These are phyloP conservation scores for Botrylloides violaceus DNA, from an alignment of 23 tunicate genomes.

Conservation along the genomic window DNA sequence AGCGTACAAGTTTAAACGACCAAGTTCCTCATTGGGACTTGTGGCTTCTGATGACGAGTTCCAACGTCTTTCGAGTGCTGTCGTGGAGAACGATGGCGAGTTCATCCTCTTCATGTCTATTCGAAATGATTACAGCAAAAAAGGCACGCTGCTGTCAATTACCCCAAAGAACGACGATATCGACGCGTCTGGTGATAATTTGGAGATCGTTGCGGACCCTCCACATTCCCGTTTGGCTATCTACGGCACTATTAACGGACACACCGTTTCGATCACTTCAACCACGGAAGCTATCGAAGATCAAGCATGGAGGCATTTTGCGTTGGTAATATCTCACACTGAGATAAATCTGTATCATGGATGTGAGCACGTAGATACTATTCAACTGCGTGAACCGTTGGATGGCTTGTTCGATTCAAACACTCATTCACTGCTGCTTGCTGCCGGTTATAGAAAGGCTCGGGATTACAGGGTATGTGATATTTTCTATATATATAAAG, in stretches of 20 bases:
- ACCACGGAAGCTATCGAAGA: not conserved
- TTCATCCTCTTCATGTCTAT: constrained; percentile 20
- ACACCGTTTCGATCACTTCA: not conserved
- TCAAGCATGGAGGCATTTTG: constrained; percentile 5
- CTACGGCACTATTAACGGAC: not conserved
- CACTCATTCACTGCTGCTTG: constrained; percentile 9
- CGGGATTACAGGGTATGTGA: constrained; percentile 11
- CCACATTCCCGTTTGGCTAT: not conserved
- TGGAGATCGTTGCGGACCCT: constrained; percentile 23
- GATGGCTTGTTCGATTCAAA: constrained; percentile 4
- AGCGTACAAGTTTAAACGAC: constrained; percentile 13
- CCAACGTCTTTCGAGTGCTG: not conserved
- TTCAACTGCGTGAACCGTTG: not conserved
- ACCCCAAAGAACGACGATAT: constrained; percentile 17
- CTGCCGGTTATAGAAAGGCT: constrained; percentile 12
- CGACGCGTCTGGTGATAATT: not conserved
- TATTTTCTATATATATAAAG: not conserved
- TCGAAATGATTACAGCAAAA: constrained; percentile 8
- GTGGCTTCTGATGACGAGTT: constrained; percentile 9
- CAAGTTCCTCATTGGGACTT: not conserved
- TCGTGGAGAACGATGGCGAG: not conserved
- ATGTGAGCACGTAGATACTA: constrained; percentile 7
- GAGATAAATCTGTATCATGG: constrained; percentile 8
- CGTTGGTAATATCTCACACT: not conserved
- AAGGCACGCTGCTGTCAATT: constrained; percentile 7